Base-by-base conservation (phyloP, 2,888 invertebrate species). In the Eilema caniola region DNA sequence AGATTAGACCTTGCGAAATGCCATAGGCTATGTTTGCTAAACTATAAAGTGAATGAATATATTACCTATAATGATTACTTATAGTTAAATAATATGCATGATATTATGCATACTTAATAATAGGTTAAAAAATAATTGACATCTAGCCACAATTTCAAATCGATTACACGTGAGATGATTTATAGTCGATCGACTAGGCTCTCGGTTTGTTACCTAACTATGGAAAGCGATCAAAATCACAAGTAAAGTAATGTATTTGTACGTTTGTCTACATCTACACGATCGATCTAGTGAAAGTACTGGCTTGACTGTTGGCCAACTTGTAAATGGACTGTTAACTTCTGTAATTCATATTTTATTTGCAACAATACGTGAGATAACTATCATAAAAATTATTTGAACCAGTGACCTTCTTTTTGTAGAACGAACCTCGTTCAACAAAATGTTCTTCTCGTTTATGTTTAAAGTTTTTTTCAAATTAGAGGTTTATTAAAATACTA, bases 211-310 rank as follows among this genome's bases (percentile, higher is more conserved):
- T 85, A 86, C 81, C 82, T 84, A 87, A 87, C 77, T 73, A 81
- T 82, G 79, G 81, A 85, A 86, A 86, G 83, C 78, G 78, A 83
- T 84, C 80, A 75, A 75, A 81, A 80, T 78, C 79, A 78, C 80
- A 70, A 75, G 69, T 24, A 24, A 57, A 57, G 20, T 75, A 80
- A 75, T 77, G 73, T 76, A 76, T 76, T 77, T 76, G 72, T 79
- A 73, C 65, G 74, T 83, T 77, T 78, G 75, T 73, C 63, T 78
- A 74, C 69, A 73, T 73, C 63, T 78, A 74, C 69, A 73, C 71
- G 77, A 69, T 74, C 72, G 77, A 69, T 74, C 63, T 67, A 74
- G 86, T 79, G 87, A 87, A 88, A 88, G 87, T 86, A 74, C 69
- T 75, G 23, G 61, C 33, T 23, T 24, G 33, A 62, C 72, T 67